Percentiles rank a stretch among this genome's conserved stretches.
Evolutionary conservation across 2,113 vertebrate species (phyloP).

Genomic region (Myocastor coypus): DNA sequence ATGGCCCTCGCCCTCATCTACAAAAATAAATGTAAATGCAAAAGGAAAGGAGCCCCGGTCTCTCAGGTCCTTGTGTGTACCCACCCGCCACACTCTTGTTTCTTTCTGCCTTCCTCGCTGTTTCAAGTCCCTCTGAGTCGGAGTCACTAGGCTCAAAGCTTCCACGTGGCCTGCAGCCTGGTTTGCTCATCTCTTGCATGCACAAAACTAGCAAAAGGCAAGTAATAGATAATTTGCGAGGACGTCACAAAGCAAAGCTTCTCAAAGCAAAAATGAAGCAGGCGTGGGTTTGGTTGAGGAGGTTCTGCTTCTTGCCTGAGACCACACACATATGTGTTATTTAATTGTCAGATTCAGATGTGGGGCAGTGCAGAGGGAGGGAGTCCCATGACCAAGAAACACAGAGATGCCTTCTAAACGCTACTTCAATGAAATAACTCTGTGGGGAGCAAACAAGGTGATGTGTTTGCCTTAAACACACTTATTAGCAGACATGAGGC

Average conservation of each 20-base stretch:
- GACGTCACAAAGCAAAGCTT: slow-evolving; percentile 54
- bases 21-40: slow-evolving; percentile 55
- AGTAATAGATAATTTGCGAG: slow-evolving; percentile 72
- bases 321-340: slow-evolving; percentile 6
- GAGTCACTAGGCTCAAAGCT: slow-evolving; percentile 21
- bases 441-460: slow-evolving; percentile 62
- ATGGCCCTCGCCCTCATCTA: slow-evolving; percentile 2
- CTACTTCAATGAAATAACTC: slow-evolving; percentile 82
- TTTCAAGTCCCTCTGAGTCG: neutral
- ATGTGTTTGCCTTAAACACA: slow-evolving; percentile 80
- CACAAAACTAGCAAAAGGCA: slow-evolving; percentile 62
- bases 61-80: neutral
- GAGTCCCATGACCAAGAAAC: slow-evolving; percentile 41
- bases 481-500: slow-evolving; percentile 82
- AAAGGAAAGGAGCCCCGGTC: slow-evolving; percentile 4
- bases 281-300: slow-evolving; percentile 65
- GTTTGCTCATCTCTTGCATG: slow-evolving; percentile 15
- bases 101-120: neutral
- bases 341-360: slow-evolving; percentile 78
- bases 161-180: slow-evolving; percentile 50
- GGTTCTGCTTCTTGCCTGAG: slow-evolving; percentile 38
- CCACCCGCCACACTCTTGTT: neutral
- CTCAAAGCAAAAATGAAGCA: slow-evolving; percentile 55
- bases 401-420: slow-evolving; percentile 77
- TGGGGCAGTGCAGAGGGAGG: neutral